Evolutionary conservation across 2,113 vertebrate species (phyloP).

Genomic region (Bombycilla garrulus): DNA sequence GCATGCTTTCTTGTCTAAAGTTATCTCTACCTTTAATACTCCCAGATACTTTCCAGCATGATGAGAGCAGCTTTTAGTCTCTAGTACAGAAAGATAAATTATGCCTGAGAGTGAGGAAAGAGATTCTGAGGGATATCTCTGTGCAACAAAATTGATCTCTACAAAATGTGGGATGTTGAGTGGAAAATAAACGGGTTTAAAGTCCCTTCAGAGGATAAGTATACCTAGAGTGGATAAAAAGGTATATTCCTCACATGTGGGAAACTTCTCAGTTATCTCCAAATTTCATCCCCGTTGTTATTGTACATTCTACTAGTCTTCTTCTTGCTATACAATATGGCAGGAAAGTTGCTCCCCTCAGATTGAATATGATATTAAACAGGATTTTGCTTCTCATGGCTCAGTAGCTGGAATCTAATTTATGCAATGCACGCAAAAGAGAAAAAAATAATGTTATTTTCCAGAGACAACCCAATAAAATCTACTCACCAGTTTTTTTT

Average conservation of each 20-base stretch:
- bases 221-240: background rate
- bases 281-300: background rate
- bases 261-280: background rate
- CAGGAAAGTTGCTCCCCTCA: background rate
- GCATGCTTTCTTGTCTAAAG: background rate
- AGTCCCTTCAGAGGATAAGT: background rate
- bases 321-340: background rate
- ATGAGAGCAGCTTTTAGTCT: background rate
- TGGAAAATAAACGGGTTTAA: background rate
- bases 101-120: background rate
- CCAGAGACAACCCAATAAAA: background rate
- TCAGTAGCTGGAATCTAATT: background rate
- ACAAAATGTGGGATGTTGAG: background rate
- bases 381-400: background rate
- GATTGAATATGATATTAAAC: background rate
- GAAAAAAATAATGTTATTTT: background rate
- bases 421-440: background rate
- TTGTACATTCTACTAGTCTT: background rate
- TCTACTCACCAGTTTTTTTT: background rate
- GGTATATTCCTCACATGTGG: background rate
- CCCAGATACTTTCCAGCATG: background rate
- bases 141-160: background rate
- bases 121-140: background rate
- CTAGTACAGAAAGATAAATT: background rate
- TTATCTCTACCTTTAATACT: background rate